Evolutionary conservation across 2,888 invertebrate genomes (phyloP), one percentile per base, ranked within the genome.

Genomic region (Kuschelorhynchus macadamiae): DNA sequence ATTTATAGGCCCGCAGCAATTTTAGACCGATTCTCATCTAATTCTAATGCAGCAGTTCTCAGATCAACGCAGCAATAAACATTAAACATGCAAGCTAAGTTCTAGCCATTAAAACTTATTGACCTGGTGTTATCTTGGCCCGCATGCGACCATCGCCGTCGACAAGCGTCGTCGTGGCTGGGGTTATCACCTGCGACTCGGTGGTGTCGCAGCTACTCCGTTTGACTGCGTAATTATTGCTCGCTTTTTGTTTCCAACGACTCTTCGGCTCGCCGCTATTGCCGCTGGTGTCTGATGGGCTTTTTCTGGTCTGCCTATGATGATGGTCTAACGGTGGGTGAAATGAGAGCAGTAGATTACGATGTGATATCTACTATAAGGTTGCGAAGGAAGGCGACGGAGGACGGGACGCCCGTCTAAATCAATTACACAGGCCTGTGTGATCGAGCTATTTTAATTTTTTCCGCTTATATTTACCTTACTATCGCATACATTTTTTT

Each of bases 181-280:
- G 61, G n/a, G 61, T 52, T 61, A 61, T 61, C 61, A 61, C 61
- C 61, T 61, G 61, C 61, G 42, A 47, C 50, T 60, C 49, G 16
- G 12, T n/a, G 14, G 49, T 30, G n/a, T 11, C n/a, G 11, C 17
- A 30, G 46, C 50, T 60, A 60, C 60, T 60, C 30, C 25, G n/a
- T 41, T 14, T 41, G 60, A 61, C 61, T 61, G 44, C 61, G 32
- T 61, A 52, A 61, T 61, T 61, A 41, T 25, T 32, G 50, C 32
- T 25, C 32, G 16, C 11, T n/a, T 9, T 50, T 47, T 47, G 21
- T 47, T 12, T 32, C 16, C 16, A 50, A 36, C 36, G 36, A 11
- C 36, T 36, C 4, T 36, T 11, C 11, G 36, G 4, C 36, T 36
- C 16, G 11, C 3, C 14, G 12, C 50, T 33, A n/a, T n/a, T n/a